Base-by-base conservation (phyloP, 2,888 invertebrate genomes). In the Trissoscelio sp. region DNA sequence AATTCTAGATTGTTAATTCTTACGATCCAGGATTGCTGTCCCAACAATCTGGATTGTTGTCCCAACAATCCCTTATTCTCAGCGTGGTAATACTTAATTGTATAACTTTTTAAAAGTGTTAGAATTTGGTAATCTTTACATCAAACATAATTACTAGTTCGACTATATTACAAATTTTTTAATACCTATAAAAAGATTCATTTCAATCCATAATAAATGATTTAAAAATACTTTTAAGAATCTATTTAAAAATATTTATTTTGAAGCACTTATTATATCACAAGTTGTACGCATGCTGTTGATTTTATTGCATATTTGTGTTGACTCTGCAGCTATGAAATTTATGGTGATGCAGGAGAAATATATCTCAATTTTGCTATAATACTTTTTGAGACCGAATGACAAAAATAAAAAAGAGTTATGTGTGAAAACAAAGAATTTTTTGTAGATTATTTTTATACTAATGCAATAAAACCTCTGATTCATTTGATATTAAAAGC, bases 321-420 rank as follows among this genome's bases (percentile, higher is more conserved):
- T 64, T 64, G 70, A 64, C 70, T 75, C 37, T 57, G 58, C 22
- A 66, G 18, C 60, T 37, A 58, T 44, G 37, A 44, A 81, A 81
- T 81, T 81, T 81, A 81, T 58, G 18, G 72, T 46, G 53, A 46
- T 66, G 57, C 62, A 60, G 12, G 18, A 53, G 67, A 60, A 60
- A 77, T 81, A 77, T 81, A 81, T 77, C 70, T 81, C 64, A 58
- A 74, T 74, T 80, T 75, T 53, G 16, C 48, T 58, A 58, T 70
- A 75, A 44, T 69, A 75, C 60, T 70, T 75, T 81, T 70, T 34
- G 77, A 77, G 62, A 67, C 77, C 48, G 70, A 70, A 75, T 58
- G 58, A 60, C 66, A 58, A 64, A 81, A 79, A 62, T 67, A 57
- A 62, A 66, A 55, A 39, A 39, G 14, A 48, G 16, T n/a, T 14